These are phyloP conservation scores for Prunella himalayana DNA, from an alignment of 2,113 vertebrate species.

Conservation along the genomic window DNA sequence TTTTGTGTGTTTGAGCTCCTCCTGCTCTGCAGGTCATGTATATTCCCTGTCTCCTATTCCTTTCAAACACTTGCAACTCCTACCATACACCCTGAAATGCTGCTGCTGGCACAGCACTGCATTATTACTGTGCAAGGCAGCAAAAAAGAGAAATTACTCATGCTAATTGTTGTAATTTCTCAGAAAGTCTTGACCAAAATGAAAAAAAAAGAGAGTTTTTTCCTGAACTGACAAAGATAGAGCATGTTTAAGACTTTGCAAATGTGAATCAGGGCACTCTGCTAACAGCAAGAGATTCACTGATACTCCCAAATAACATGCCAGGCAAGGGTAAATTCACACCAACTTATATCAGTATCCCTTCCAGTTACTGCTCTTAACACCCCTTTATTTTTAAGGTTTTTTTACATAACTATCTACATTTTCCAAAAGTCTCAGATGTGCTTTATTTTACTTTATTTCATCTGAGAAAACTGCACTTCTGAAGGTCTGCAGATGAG, in stretches of 20 bases:
- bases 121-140: background rate
- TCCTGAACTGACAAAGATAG: background rate
- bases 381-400: fast-evolving
- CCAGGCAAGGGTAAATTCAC: background rate
- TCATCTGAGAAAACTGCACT: background rate
- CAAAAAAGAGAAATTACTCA: background rate
- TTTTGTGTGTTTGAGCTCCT: background rate
- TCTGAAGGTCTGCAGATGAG: background rate
- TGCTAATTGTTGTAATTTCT: background rate
- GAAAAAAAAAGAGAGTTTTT: background rate
- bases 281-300: background rate
- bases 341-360: background rate
- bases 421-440: background rate
- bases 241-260: background rate
- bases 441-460: background rate
- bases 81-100: background rate
- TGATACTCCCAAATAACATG: background rate
- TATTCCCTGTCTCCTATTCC: background rate
- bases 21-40: background rate
- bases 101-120: background rate
- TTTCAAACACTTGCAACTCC: background rate
- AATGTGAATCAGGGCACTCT: background rate
- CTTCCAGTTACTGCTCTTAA: background rate
- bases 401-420: background rate
- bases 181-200: background rate